A percentile compares a stretch with the other conserved stretches of the same genome.
Evolutionary conservation across 2,888 invertebrate genomes (phyloP).

Genomic region (Andrena bicolor): DNA sequence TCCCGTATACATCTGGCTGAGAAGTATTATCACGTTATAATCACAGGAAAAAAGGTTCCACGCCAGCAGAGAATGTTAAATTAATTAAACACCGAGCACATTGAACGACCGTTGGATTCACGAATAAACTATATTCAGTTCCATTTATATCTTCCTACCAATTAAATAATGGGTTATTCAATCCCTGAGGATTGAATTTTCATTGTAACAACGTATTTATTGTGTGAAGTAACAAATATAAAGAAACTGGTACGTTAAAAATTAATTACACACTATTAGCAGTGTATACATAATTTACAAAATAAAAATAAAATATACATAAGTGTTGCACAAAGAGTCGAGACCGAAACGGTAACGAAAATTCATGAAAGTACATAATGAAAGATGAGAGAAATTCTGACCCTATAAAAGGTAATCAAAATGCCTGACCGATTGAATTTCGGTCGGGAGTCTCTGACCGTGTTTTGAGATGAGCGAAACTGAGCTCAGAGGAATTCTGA

Average conservation of each 20-base stretch:
- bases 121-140: neutral
- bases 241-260: neutral
- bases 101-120: neutral
- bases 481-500: too few relatives aligned
- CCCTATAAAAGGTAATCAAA: too few relatives aligned
- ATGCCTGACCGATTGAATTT: too few relatives aligned
- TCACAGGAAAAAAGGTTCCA: conserved; percentile 14
- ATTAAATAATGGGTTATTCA: conserved; percentile 18
- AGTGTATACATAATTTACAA: too few relatives aligned
- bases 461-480: too few relatives aligned
- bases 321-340: too few relatives aligned
- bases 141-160: neutral
- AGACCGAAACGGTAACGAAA: too few relatives aligned
- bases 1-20: neutral
- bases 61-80: neutral
- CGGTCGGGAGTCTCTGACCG: too few relatives aligned
- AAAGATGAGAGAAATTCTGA: too few relatives aligned
- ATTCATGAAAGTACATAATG: too few relatives aligned
- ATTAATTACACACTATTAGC: neutral
- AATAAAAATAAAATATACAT: too few relatives aligned
- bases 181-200: neutral
- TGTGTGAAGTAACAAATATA: too few relatives aligned
- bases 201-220: neutral
- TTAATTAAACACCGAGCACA: conserved; percentile 7
- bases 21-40: conserved; percentile 28